These are phyloP conservation scores for Drosophila falleni DNA, from an alignment of 2,888 invertebrate species.

Conservation along the genomic window DNA sequence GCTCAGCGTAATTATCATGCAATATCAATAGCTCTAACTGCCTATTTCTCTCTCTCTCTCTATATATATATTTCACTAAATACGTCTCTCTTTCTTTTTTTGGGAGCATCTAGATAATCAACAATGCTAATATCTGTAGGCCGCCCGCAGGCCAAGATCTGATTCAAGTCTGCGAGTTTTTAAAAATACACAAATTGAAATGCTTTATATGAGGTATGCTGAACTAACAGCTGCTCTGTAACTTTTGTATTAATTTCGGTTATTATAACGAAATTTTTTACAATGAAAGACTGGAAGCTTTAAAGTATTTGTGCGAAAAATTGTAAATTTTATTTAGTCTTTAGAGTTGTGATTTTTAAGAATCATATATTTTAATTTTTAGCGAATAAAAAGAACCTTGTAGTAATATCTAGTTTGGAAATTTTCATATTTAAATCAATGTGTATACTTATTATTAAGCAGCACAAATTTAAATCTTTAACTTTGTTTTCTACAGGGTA, in stretches of 20 bases:
- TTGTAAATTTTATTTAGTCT: too few species aligned
- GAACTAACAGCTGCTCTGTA: constrained; percentile 7
- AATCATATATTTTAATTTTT: too few species aligned
- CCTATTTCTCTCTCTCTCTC: background rate
- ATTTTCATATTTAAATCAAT: background rate
- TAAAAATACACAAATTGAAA: constrained; percentile 26
- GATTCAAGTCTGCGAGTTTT: constrained; percentile 24
- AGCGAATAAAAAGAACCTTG: too few species aligned
- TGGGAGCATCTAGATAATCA: constrained; percentile 51
- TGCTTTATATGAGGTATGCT: background rate
- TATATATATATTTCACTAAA: background rate
- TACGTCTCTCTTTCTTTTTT: constrained; percentile 7
- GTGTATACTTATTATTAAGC: background rate
- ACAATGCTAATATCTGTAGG: constrained; percentile 71
- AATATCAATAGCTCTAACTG: constrained; percentile 40
- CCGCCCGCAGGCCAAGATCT: constrained; percentile 65
- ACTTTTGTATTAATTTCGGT: background rate
- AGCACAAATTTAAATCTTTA: background rate
- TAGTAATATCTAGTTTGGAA: too few species aligned
- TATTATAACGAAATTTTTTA: background rate
- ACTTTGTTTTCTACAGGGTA: constrained; percentile 17
- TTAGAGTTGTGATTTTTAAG: too few species aligned
- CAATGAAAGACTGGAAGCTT: background rate
- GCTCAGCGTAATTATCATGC: constrained; percentile 56
- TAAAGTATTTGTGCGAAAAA: background rate